Conservation (phyloP, 2,888 invertebrate species). For the Diadromus collaris region DNA sequence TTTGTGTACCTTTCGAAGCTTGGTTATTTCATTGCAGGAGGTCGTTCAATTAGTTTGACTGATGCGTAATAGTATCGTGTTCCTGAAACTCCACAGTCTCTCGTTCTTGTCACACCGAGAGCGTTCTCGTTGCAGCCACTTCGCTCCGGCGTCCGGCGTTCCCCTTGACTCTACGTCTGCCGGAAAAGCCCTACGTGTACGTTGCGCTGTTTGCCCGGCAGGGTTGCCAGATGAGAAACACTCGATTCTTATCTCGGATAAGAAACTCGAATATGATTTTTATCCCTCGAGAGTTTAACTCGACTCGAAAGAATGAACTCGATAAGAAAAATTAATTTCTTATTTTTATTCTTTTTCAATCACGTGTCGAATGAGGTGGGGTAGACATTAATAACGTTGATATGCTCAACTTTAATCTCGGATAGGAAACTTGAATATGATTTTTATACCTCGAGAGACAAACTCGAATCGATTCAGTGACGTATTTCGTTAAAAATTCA, state of each 20-base stretch:
- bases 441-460: background rate
- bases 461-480: too few species aligned
- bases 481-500: too few species aligned
- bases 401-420: constrained; percentile 3
- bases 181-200: constrained; percentile 3
- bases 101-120: background rate
- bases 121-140: background rate
- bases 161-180: constrained; percentile 26
- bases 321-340: too few species aligned
- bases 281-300: too few species aligned
- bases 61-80: constrained; percentile 30
- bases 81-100: constrained; percentile 27
- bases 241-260: constrained; percentile 7
- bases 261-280: background rate
- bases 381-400: too few species aligned
- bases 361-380: too few species aligned
- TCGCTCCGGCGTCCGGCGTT: constrained; percentile 14
- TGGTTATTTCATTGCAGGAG: constrained; percentile 6
- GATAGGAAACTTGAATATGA: background rate
- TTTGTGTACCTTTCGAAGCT: background rate
- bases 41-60: constrained; percentile 51
- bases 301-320: too few species aligned
- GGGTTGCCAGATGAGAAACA: constrained; percentile 7
- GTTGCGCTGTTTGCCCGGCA: constrained; percentile 1
- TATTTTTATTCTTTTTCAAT: too few species aligned